Conservation (phyloP, 2,888 invertebrate species). For the Drosophila mimetica region DNA sequence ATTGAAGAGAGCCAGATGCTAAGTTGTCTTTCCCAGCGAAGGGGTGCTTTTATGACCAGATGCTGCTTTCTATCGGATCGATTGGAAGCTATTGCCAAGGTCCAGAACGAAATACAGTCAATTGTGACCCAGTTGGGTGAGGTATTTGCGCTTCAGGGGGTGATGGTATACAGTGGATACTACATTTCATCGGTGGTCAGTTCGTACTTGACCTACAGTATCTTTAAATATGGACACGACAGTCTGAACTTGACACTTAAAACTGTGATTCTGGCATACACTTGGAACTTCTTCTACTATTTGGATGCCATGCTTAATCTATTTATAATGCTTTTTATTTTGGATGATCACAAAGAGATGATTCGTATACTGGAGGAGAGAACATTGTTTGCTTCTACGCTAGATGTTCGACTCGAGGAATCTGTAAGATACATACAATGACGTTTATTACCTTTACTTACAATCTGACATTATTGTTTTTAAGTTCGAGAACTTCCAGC, state of each 20-base stretch:
- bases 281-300: neutral
- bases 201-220: neutral
- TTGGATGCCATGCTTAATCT: constrained; percentile 32
- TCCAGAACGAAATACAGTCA: neutral
- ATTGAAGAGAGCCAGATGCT: neutral
- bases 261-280: no score
- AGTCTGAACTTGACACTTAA: neutral
- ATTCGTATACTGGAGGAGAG: constrained; percentile 14
- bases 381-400: constrained; percentile 7
- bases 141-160: neutral
- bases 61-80: no score
- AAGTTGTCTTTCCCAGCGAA: no score
- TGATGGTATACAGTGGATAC: neutral
- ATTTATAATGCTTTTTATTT: neutral
- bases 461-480: neutral
- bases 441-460: no score
- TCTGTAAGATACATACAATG: constrained; percentile 40
- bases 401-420: constrained; percentile 48
- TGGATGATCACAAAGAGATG: constrained; percentile 34
- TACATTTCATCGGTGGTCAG: neutral
- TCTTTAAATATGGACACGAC: neutral
- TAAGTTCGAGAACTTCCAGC: constrained; percentile 32
- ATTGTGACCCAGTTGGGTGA: neutral
- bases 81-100: neutral
- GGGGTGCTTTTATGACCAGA: no score